Base-by-base conservation (phyloP, 2,888 invertebrate species). In the Hetaerina titia region DNA sequence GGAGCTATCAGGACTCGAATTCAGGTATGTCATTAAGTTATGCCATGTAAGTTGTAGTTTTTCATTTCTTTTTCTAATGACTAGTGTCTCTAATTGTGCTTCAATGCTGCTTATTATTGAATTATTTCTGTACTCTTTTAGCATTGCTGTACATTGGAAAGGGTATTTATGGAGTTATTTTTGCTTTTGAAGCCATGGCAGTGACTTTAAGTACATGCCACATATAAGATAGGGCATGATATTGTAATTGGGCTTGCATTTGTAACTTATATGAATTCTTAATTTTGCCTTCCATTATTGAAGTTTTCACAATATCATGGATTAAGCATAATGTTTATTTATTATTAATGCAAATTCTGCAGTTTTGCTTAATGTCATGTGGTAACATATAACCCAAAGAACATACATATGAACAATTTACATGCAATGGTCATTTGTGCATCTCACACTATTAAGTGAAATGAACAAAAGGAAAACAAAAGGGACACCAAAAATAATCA, bases 1-100 rank as follows among this genome's bases (percentile, higher is more conserved):
- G 97, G 97, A 87, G 97, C 97, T 19, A 96, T 97, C 31, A 96
- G 97, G 95, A 96, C 97, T 19, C 96, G 96, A 96, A 97, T 97
- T 56, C 97, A 97, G 96, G 97, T 97, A 96, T 95, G 92, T 6
- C 81, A 31, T 31, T 45, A 45, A 88, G 58, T 95, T 69, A 8
- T 25, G 11, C 45, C 11, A 9, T 89, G 64, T 45, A 25, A 95
- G 57, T 60, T 64, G 15, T 64, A 17, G 90, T 69, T 8, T 6
- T 45, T 31, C 15, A 9, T 60, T 17, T 74, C 19, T 69, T 60
- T 19, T 64, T n/a, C 60, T 89, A 13, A 69, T n/a, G 22, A 95
- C 87, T 81, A 57, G 22, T 69, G n/a, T 45, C 45, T 45, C 45
- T 45, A 4, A 45, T n/a, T 69, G 69, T 6, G 69, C 69, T 69